Evolutionary conservation across 2,888 invertebrate species (phyloP).

Genomic region (Noctua pronuba): DNA sequence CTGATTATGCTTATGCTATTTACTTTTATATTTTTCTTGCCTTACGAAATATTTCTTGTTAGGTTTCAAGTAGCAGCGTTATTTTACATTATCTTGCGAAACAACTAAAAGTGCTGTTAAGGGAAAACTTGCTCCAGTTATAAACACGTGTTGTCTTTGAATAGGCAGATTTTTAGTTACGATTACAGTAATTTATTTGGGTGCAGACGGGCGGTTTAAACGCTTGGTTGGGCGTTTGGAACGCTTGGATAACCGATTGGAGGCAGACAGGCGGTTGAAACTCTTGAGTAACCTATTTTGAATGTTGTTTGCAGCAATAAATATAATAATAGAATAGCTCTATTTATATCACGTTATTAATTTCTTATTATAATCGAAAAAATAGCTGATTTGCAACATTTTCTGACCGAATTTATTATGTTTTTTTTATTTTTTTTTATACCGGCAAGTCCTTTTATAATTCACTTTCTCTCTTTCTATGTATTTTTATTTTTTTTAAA

Average conservation of each 20-base stretch:
- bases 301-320: no score
- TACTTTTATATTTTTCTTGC: not conserved
- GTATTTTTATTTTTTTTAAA: no score
- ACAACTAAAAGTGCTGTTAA: slow-evolving; percentile 19
- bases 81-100: slow-evolving; percentile 1
- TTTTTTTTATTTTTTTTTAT: no score
- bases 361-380: not conserved
- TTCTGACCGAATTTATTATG: no score
- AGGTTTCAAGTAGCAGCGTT: slow-evolving; percentile 2
- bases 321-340: no score
- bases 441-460: no score
- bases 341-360: not conserved
- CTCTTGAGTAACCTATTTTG: no score
- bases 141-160: slow-evolving; percentile 7
- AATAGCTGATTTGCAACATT: not conserved
- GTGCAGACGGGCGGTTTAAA: slow-evolving; percentile 12
- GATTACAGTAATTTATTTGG: not conserved
- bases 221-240: slow-evolving; percentile 24
- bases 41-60: slow-evolving; percentile 18
- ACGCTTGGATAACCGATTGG: not conserved
- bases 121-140: slow-evolving; percentile 32
- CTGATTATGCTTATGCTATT: no score
- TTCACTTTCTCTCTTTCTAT: no score
- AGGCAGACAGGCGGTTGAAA: no score
- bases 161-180: not conserved